Conservation (phyloP, 1,140 invertebrate genomes). For the Leptinotarsa defecta region DNA sequence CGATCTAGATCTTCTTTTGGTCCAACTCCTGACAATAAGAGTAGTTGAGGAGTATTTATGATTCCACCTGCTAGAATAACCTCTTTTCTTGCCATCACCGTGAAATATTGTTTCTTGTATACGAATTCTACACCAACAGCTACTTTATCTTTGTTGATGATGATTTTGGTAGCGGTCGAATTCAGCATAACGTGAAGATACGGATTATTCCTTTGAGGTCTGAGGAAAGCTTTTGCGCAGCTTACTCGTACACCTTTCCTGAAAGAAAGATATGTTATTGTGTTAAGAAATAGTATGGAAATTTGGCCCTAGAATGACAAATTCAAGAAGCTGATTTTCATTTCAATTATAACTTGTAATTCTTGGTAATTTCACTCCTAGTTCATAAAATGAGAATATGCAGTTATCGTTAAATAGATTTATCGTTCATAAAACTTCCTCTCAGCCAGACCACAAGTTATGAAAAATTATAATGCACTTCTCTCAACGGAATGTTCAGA, state of each 20-base stretch:
- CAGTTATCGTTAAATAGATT: too few relatives aligned
- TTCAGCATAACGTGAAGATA: conserved; percentile 78
- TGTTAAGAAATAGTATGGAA: too few relatives aligned
- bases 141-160: conserved; percentile 66
- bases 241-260: conserved; percentile 83
- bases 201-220: conserved; percentile 75
- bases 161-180: conserved; percentile 70
- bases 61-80: conserved; percentile 67
- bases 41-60: conserved; percentile 76
- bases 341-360: too few relatives aligned
- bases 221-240: conserved; percentile 76
- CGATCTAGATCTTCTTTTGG: conserved; percentile 57
- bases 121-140: conserved; percentile 71
- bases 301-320: too few relatives aligned
- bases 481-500: too few relatives aligned
- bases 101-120: conserved; percentile 61
- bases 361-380: too few relatives aligned
- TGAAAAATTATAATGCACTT: too few relatives aligned
- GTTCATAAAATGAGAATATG: too few relatives aligned
- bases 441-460: too few relatives aligned
- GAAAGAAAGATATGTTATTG: conserved; percentile 62
- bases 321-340: too few relatives aligned
- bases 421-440: too few relatives aligned
- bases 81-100: conserved; percentile 65
- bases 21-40: conserved; percentile 77